Evolutionary conservation across 2,888 invertebrate species (phyloP).

Genomic region (Lasioglossum leucozonium): DNA sequence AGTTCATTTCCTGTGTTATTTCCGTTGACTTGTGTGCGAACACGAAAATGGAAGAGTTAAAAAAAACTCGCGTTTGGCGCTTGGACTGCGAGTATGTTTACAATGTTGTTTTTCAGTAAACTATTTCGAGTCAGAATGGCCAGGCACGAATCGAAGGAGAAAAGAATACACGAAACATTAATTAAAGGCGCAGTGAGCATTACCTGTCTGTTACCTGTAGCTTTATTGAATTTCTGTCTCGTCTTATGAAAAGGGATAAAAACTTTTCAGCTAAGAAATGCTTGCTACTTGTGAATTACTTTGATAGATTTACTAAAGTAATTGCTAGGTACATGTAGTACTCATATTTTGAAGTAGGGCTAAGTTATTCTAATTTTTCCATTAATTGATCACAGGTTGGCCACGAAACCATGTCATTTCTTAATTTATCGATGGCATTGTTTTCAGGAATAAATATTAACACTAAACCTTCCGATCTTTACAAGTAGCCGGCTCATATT

Average conservation of each 20-base stretch:
- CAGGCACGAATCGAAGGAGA: not conserved
- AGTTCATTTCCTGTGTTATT: slow-evolving; percentile 15
- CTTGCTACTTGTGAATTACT: not conserved
- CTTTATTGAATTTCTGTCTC: not conserved
- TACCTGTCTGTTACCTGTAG: not conserved
- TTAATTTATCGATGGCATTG: not conserved
- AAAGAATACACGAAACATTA: not conserved
- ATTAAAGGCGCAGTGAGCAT: not conserved
- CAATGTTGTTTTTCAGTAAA: not conserved
- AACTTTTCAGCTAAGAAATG: not conserved
- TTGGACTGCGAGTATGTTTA: not conserved
- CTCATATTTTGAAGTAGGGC: too few species aligned
- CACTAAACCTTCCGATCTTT: too few species aligned
- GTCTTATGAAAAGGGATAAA: not conserved
- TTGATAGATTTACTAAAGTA: not conserved
- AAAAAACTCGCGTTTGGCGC: not conserved
- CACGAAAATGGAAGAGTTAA: not conserved
- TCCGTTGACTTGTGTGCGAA: slow-evolving; percentile 1
- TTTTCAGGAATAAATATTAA: not conserved
- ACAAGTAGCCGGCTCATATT: too few species aligned
- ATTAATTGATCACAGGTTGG: not conserved
- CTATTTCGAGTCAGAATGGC: not conserved
- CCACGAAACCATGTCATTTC: not conserved
- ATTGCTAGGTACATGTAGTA: not conserved
- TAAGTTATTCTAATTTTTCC: not conserved